A percentile compares a stretch with the other conserved stretches of the same genome.
These are phyloP conservation scores for Copidosoma aretas DNA, from an alignment of 2,888 invertebrate genomes.

Conservation along the genomic window DNA sequence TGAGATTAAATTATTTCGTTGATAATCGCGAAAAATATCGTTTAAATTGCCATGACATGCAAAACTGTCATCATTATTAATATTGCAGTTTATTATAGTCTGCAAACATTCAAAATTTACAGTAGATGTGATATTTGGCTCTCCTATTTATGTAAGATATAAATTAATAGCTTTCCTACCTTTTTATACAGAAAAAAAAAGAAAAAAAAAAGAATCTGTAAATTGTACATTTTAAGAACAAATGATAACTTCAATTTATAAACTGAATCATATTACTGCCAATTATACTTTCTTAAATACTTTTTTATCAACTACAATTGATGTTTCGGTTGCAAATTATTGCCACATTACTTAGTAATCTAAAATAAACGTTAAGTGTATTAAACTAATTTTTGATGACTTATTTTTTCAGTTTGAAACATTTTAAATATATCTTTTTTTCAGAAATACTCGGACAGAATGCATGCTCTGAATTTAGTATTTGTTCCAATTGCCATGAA, in stretches of 20 bases:
- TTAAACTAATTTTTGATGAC: background rate
- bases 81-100: background rate
- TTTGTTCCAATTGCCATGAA: constrained; percentile 53
- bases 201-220: background rate
- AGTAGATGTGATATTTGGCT: constrained; percentile 8
- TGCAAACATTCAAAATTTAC: background rate
- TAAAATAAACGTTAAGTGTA: background rate
- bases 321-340: constrained; percentile 9
- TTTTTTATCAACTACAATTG: background rate
- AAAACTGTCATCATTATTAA: constrained; percentile 4
- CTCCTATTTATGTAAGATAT: background rate
- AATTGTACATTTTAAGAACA: constrained; percentile 14
- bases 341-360: background rate
- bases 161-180: constrained; percentile 22
- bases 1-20: constrained; percentile 21
- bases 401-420: constrained; percentile 15
- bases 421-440: constrained; percentile 44
- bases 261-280: constrained; percentile 21
- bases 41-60: constrained; percentile 23
- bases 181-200: constrained; percentile 16
- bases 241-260: constrained; percentile 15
- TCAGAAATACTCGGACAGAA: constrained; percentile 57
- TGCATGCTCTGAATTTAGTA: constrained; percentile 56
- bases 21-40: background rate
- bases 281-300: constrained; percentile 8